These are phyloP conservation scores for Gambusia affinis DNA, from an alignment of 2,113 vertebrate species.

Conservation along the genomic window DNA sequence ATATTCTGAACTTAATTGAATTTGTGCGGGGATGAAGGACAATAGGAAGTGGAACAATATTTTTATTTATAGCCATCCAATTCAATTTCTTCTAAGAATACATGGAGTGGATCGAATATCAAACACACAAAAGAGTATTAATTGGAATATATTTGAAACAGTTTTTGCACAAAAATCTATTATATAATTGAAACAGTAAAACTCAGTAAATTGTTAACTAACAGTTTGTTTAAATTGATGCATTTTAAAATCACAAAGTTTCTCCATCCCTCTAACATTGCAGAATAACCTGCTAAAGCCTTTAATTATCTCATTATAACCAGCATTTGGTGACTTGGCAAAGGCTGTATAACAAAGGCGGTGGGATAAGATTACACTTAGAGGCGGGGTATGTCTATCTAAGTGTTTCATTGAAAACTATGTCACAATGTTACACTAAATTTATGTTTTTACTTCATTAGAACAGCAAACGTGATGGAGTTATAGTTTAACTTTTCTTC, in stretches of 20 bases:
- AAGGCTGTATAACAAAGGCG: conserved; percentile 1
- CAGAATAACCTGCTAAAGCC: conserved; percentile 3
- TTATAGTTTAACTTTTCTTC: no score
- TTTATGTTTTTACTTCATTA: no score
- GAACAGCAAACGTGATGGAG: no score
- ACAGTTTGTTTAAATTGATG: neutral
- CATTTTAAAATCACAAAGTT: neutral
- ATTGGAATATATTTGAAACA: no score
- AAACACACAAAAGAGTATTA: conserved; percentile 15
- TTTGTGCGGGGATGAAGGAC: conserved; percentile 41
- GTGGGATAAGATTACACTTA: conserved; percentile 18
- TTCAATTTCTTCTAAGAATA: conserved; percentile 21
- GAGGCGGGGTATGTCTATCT: neutral
- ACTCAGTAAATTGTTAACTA: neutral
- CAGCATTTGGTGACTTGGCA: conserved; percentile 1
- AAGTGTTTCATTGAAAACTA: neutral
- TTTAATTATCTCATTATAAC: conserved; percentile 35
- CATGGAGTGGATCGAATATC: neutral
- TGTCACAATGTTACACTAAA: neutral
- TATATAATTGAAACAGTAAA: neutral
- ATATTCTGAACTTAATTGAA: conserved; percentile 64
- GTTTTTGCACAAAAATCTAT: neutral
- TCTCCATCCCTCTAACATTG: neutral
- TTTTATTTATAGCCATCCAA: conserved; percentile 49
- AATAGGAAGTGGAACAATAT: conserved; percentile 41